A percentile compares a stretch with the other conserved stretches of the same genome.
Evolutionary conservation across 2,113 vertebrate genomes (phyloP).

Genomic region (Dicerorhinus sumatrensis): DNA sequence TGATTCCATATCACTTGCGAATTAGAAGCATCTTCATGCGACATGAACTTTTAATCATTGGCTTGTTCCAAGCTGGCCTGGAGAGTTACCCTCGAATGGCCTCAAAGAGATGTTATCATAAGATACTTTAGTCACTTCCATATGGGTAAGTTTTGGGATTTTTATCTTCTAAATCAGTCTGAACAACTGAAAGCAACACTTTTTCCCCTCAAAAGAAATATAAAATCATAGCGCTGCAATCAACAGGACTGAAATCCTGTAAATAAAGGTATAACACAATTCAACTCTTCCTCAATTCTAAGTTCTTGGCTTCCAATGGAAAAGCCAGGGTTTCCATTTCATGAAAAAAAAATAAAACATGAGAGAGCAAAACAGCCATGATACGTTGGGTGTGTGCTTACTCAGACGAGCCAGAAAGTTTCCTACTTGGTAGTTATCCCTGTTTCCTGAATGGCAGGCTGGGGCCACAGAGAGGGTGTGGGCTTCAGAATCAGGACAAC

Average conservation of each 20-base stretch:
- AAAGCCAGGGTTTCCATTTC: constrained; percentile 55
- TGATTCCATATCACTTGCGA: neutral
- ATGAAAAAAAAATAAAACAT: neutral
- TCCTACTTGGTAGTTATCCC: neutral
- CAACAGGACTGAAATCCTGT: neutral
- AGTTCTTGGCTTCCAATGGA: neutral
- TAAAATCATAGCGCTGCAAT: neutral
- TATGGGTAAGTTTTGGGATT: neutral
- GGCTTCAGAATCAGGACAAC: neutral
- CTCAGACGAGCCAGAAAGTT: constrained; percentile 6
- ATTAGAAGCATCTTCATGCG: neutral
- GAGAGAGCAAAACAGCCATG: constrained; percentile 27
- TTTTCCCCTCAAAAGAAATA: neutral
- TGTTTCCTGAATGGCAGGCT: constrained; percentile 25
- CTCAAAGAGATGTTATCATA: neutral
- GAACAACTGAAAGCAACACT: neutral
- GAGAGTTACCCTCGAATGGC: neutral
- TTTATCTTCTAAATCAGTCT: neutral
- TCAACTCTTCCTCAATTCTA: neutral
- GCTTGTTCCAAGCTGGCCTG: neutral
- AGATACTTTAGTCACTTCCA: neutral
- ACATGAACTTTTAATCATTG: neutral
- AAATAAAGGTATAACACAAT: neutral
- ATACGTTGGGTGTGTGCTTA: constrained; percentile 52
- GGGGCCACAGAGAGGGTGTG: neutral